Evolutionary conservation across 1,140 invertebrate genomes (phyloP), one percentile per base, ranked within the genome.

Genomic region (Drosophila suzukii): DNA sequence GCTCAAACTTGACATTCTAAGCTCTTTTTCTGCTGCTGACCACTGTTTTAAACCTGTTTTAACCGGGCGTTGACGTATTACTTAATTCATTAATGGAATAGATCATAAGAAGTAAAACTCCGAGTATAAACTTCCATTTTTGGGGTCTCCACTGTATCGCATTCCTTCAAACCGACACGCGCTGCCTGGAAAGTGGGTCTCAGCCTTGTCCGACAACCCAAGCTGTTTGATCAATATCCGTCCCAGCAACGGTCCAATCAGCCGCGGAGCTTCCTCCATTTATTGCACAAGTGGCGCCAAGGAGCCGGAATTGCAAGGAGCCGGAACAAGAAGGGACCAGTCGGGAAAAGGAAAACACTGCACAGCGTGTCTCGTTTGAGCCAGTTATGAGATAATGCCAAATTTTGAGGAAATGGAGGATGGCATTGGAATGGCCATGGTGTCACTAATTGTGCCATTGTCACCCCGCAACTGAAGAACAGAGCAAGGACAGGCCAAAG

Each of bases 401-500:
- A 57, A 70, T 74, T 83, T 79, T 65, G 63, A 77, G 54, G 36
- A 13, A 53, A 39, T 30, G 27, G 20, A 53, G 44, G 20, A 32
- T 41, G 32, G 47, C 68, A 27, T 53, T 10, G 38, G 57, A 62
- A 20, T 39, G 53, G 60, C 50, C 20, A 66, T 88, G 65, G 82
- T 88, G 80, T 81, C 86, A 84, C 84, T 88, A 89, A 88, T 88
- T 88, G 84, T 84, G 80, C 68, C 80, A 80, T 84, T 84, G 73
- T 88, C 84, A 54, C 67, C 73, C 50, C 43, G 55, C 47, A 47
- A 32, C 44, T 20, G 38, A 34, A 47, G 39, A 44, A 24, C 61
- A 50, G 24, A 63, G 32, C 63, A 5, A 24, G 17, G 38, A 17
- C 30, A 36, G 32, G 27, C 34, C 13, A 38, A 30, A 55, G 17